Base-by-base conservation (phyloP, 1,140 invertebrate species). In the Coelopa frigida region DNA sequence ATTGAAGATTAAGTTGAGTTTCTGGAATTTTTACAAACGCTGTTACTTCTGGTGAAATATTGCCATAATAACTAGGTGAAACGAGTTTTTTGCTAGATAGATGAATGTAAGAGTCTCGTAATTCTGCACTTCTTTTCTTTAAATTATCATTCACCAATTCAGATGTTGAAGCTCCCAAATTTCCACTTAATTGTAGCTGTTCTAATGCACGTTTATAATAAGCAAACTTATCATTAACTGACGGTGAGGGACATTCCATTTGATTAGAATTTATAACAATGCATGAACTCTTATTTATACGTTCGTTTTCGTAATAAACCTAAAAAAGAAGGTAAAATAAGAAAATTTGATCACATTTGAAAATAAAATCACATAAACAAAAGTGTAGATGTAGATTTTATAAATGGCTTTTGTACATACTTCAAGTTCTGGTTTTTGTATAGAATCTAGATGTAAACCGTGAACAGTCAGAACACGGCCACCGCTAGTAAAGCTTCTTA, bases 191-290 rank as follows among this genome's bases (percentile, higher is more conserved):
- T n/a, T n/a, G n/a, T 36, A 26, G 17, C n/a, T 48, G 46, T 1
- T 48, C 41, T 18, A 50, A 26, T 4, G 29, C 23, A 18, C 11
- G 29, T 39, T 50, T 49, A 26, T 54, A 54, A 10, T 24, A 70
- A 38, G 57, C 40, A 58, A 77, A 78, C 52, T 78, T 75, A 21
- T 70, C 55, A 61, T 83, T 82, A 5, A 92, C 81, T 3, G 87
- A 80, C 15, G 94, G 94, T 53, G 91, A 92, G 0, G 90, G 89
- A 66, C 94, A 98, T 68, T 91, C 86, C 90, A 98, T 96, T 71
- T 89, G 84, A 44, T 85, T 90, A 11, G 84, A 75, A 72, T 89
- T 94, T 11, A 94, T 70, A 10, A 96, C 89, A 18, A 76, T 77
- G 70, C 94, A 98, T 20, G 83, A 74, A 2, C 86, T 88, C 62